Conservation (phyloP, 2,797 vertebrate genomes). For the Serranus cabrilla region DNA sequence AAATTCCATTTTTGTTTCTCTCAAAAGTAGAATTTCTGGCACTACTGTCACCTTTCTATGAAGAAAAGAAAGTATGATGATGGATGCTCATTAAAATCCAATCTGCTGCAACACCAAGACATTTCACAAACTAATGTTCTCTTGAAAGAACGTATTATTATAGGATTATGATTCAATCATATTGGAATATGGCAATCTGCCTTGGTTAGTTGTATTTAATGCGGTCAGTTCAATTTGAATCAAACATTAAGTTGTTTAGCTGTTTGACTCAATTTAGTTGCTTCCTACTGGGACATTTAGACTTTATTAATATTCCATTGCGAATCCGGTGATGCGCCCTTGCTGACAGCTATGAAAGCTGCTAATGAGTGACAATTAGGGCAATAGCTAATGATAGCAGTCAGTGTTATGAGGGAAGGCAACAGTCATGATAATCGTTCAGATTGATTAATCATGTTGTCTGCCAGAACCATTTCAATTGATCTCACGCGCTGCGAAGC, state of each 20-base stretch:
- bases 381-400: slow-evolving; percentile 58
- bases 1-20: background rate
- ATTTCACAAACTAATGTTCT: slow-evolving; percentile 4
- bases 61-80: background rate
- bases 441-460: slow-evolving; percentile 56
- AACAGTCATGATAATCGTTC: slow-evolving; percentile 44
- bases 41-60: background rate
- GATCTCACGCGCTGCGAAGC: slow-evolving; percentile 38
- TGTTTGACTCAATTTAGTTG: slow-evolving; percentile 27
- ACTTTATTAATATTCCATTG: slow-evolving; percentile 52
- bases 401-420: slow-evolving; percentile 34
- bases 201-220: slow-evolving; percentile 30
- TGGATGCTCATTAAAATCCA: slow-evolving; percentile 1
- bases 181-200: slow-evolving; percentile 3
- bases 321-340: slow-evolving; percentile 36
- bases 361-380: slow-evolving; percentile 68
- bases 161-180: slow-evolving; percentile 8
- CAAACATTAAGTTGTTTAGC: slow-evolving; percentile 15
- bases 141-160: background rate
- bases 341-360: slow-evolving; percentile 62
- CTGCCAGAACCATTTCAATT: slow-evolving; percentile 36
- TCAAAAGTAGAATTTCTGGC: background rate
- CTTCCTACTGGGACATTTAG: slow-evolving; percentile 42
- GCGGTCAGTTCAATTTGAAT: slow-evolving; percentile 23
- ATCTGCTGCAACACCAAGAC: background rate